A percentile compares a stretch with the other conserved stretches of the same genome.
These are phyloP conservation scores for Dipus sagitta DNA, from an alignment of 2,797 vertebrate species.

Conservation along the genomic window DNA sequence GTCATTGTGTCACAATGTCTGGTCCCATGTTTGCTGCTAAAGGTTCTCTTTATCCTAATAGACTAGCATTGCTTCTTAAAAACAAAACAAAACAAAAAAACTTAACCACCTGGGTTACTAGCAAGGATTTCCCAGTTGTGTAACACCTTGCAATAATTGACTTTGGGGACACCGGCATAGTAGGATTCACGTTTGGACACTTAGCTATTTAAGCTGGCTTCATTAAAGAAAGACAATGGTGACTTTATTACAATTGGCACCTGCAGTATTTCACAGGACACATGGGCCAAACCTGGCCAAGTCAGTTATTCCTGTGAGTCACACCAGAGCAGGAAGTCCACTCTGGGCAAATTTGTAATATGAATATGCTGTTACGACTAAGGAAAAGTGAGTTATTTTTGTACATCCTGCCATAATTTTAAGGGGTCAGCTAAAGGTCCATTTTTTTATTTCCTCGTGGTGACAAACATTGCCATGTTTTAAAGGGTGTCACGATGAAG, in stretches of 20 bases:
- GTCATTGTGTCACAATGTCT: conserved; percentile 44
- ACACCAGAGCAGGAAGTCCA: conserved; percentile 70
- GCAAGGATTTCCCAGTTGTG: conserved; percentile 63
- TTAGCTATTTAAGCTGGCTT: conserved; percentile 63
- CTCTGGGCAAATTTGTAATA: conserved; percentile 58
- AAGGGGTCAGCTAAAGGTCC: conserved; percentile 3
- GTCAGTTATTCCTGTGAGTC: conserved; percentile 37
- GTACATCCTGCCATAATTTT: conserved; percentile 26
- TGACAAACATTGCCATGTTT: background rate
- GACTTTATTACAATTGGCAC: conserved; percentile 70
- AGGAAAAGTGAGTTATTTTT: conserved; percentile 48
- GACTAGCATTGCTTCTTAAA: conserved; percentile 68
- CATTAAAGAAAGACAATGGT: conserved; percentile 73
- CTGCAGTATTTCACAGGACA: conserved; percentile 66
- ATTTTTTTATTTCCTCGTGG: conserved; percentile 65
- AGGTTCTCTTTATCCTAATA: conserved; percentile 76
- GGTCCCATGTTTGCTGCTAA: conserved; percentile 34
- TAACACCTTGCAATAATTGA: conserved; percentile 63
- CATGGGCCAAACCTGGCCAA: conserved; percentile 65
- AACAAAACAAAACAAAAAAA: conserved; percentile 54
- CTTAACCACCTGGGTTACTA: background rate
- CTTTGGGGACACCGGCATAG: conserved; percentile 61
- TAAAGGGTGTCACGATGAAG: conserved; percentile 1
- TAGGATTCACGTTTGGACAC: conserved; percentile 76
- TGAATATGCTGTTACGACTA: conserved; percentile 56